These are phyloP conservation scores for Apomyelois bistriatella DNA, from an alignment of 2,888 invertebrate species.

Conservation along the genomic window DNA sequence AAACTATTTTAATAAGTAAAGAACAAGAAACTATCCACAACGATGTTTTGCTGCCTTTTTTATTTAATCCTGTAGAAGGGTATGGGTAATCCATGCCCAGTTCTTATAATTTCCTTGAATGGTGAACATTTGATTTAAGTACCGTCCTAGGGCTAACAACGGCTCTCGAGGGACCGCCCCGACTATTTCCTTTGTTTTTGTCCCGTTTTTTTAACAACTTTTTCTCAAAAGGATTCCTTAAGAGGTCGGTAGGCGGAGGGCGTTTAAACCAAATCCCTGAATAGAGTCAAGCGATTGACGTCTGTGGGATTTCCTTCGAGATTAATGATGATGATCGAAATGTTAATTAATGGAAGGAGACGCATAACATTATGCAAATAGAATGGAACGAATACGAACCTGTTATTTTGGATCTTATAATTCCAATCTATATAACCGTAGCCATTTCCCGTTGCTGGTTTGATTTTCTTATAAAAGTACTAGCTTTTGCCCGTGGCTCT, in stretches of 20 bases:
- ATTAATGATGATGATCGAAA: constrained; percentile 62
- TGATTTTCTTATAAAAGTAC: no score
- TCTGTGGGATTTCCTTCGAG: constrained; percentile 52
- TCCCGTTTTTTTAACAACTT: constrained; percentile 67
- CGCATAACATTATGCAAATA: constrained; percentile 65
- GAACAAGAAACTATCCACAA: constrained; percentile 49
- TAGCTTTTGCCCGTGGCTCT: no score
- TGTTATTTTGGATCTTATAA: not conserved
- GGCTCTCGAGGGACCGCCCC: constrained; percentile 68
- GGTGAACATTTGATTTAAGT: constrained; percentile 77
- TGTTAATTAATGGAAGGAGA: constrained; percentile 65
- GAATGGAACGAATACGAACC: constrained; percentile 29
- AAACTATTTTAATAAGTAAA: constrained; percentile 24
- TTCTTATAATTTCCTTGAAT: constrained; percentile 77
- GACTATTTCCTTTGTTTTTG: constrained; percentile 75
- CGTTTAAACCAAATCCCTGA: constrained; percentile 63
- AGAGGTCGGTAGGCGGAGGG: constrained; percentile 50
- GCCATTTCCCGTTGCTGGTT: no score
- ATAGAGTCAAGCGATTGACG: constrained; percentile 64
- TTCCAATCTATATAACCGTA: no score
- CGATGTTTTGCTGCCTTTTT: constrained; percentile 36
- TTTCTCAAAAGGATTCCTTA: constrained; percentile 64
- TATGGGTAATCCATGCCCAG: constrained; percentile 57
- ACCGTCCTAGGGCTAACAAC: constrained; percentile 71
- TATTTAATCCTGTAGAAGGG: no score